Percentiles rank a stretch among this genome's conserved stretches.
Evolutionary conservation across 2,113 vertebrate genomes (phyloP).

Genomic region (Raja brachyura): DNA sequence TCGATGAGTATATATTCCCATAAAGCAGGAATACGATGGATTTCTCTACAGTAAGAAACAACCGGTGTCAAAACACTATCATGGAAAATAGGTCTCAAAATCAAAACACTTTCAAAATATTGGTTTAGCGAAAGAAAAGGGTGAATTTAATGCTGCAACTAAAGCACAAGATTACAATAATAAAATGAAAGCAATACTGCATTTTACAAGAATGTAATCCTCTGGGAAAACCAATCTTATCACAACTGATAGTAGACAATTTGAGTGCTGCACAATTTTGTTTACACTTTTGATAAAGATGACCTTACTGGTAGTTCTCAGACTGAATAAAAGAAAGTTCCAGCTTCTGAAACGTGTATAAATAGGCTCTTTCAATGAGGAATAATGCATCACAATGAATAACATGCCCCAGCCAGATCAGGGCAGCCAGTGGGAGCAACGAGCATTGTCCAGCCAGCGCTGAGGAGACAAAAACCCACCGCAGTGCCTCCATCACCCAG

Average conservation of each 20-base stretch:
- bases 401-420: background rate
- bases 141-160: background rate
- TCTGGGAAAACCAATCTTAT: background rate
- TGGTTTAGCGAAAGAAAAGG: background rate
- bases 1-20: background rate
- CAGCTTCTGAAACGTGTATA: background rate
- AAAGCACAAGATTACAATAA: background rate
- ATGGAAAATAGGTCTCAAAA: background rate
- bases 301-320: background rate
- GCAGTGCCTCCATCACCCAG: background rate
- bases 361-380: background rate
- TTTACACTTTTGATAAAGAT: background rate
- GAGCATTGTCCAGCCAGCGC: background rate
- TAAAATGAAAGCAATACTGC: background rate
- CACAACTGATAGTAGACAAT: background rate
- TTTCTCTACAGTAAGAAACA: background rate
- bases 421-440: background rate
- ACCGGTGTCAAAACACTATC: background rate
- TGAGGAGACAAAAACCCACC: constrained; percentile 24
- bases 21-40: background rate
- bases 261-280: background rate
- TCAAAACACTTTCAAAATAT: background rate
- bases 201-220: constrained; percentile 1
- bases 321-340: background rate
- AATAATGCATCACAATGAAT: constrained; percentile 30